Conservation (phyloP, 2,888 invertebrate genomes). For the Cephus runcator region DNA sequence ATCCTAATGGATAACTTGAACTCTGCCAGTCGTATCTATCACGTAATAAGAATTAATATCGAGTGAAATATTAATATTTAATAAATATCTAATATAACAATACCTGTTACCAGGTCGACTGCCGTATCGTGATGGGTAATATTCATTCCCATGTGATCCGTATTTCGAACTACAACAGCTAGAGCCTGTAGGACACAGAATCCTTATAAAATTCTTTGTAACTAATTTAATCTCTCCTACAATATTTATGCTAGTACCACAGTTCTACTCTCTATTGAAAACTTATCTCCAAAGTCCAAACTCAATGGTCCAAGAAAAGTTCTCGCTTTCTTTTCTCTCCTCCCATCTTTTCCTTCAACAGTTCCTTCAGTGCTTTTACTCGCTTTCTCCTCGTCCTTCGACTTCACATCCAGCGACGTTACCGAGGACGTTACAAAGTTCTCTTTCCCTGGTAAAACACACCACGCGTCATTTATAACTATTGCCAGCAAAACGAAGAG, state of each 20-base stretch:
- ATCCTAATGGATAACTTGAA: constrained; percentile 22
- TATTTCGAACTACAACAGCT: constrained; percentile 47
- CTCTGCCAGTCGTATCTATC: constrained; percentile 39
- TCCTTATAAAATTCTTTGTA: constrained; percentile 17
- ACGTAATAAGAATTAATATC: not conserved
- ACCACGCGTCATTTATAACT: not conserved
- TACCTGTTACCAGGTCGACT: constrained; percentile 49
- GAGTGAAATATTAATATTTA: not conserved
- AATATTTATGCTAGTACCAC: constrained; percentile 2
- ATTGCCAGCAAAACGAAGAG: not conserved
- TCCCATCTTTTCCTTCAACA: not conserved
- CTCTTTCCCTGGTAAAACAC: not conserved
- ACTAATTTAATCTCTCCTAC: constrained; percentile 36
- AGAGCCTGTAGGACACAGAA: constrained; percentile 35
- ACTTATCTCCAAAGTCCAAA: constrained; percentile 32
- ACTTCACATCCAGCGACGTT: not conserved
- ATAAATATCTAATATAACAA: constrained; percentile 9
- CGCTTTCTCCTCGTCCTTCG: constrained; percentile 24
- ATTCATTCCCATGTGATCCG: constrained; percentile 17
- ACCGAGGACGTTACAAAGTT: not conserved
- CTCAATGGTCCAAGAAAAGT: constrained; percentile 25
- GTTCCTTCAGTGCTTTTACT: not conserved
- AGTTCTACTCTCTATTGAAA: not conserved
- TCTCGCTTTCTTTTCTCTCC: constrained; percentile 39
- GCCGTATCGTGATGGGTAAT: constrained; percentile 39